phyloP scores from a whole-genome alignment of 2,797 vertebrate genomes.

The Hydrolagus colliei region DNA sequence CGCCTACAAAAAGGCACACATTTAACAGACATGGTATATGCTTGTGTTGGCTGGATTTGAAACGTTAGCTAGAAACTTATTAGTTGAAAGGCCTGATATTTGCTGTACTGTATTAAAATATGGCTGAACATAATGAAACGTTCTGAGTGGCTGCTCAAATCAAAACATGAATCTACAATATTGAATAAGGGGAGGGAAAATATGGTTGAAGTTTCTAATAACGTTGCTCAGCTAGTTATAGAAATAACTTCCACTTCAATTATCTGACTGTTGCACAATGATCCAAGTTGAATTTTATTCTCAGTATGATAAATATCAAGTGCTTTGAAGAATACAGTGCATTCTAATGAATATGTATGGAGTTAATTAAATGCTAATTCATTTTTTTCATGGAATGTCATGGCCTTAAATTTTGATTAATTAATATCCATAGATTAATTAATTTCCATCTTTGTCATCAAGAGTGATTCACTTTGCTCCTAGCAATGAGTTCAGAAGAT shows the following conservation, averaged over 20 bases:
- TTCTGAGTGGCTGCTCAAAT: not conserved
- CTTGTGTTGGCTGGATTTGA: too few relatives aligned
- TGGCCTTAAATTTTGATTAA: not conserved
- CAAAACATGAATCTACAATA: not conserved
- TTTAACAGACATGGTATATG: too few relatives aligned
- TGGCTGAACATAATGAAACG: not conserved
- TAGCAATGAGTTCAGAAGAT: too few relatives aligned
- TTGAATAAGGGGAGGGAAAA: not conserved
- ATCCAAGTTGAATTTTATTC: not conserved
- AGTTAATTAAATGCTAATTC: slow-evolving; percentile 1
- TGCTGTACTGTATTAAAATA: not conserved
- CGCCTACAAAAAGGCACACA: too few relatives aligned
- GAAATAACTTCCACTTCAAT: not conserved
- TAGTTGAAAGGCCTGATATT: too few relatives aligned
- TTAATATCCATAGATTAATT: too few relatives aligned
- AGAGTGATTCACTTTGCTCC: not conserved
- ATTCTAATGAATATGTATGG: not conserved
- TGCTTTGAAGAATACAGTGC: not conserved
- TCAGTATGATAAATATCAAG: not conserved
- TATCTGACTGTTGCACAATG: not conserved
- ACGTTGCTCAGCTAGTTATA: not conserved
- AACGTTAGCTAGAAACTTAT: too few relatives aligned
- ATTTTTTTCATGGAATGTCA: not conserved
- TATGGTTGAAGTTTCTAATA: not conserved
- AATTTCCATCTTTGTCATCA: not conserved